phyloP scores from a whole-genome alignment of 2,113 vertebrate genomes.

The Dasyprocta punctata region DNA sequence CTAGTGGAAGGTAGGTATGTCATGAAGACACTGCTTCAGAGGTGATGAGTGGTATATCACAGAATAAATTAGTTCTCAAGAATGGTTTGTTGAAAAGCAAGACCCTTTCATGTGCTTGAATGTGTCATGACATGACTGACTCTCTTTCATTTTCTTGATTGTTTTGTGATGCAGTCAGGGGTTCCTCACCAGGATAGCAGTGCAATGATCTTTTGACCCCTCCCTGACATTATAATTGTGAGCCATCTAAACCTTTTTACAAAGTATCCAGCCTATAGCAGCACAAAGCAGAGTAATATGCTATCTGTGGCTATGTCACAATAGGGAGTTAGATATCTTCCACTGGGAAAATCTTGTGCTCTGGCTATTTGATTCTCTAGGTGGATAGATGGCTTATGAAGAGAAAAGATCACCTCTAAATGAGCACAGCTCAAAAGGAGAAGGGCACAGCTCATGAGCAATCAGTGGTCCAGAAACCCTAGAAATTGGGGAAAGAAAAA shows the following conservation, averaged over 20 bases:
- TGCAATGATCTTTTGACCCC: neutral
- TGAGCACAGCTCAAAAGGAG: neutral
- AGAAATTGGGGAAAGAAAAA: neutral
- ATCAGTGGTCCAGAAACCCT: neutral
- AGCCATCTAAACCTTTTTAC: neutral
- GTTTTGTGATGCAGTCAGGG: no score
- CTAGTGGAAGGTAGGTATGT: neutral
- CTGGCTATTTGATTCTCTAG: neutral
- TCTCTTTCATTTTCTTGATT: neutral
- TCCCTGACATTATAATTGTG: neutral
- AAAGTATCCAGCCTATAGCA: neutral
- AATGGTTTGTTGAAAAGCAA: neutral
- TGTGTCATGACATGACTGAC: neutral
- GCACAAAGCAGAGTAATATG: neutral
- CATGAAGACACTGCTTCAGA: neutral
- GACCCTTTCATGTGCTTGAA: no score
- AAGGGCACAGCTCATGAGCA: neutral
- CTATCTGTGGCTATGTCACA: neutral
- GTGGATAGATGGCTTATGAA: neutral
- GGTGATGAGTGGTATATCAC: neutral
- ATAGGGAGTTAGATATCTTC: neutral
- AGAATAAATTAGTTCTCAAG: neutral
- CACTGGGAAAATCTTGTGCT: neutral
- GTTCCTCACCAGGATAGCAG: neutral
- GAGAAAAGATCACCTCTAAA: neutral